Conservation (phyloP, 2,888 invertebrate species). For the Cistogaster globosa region DNA sequence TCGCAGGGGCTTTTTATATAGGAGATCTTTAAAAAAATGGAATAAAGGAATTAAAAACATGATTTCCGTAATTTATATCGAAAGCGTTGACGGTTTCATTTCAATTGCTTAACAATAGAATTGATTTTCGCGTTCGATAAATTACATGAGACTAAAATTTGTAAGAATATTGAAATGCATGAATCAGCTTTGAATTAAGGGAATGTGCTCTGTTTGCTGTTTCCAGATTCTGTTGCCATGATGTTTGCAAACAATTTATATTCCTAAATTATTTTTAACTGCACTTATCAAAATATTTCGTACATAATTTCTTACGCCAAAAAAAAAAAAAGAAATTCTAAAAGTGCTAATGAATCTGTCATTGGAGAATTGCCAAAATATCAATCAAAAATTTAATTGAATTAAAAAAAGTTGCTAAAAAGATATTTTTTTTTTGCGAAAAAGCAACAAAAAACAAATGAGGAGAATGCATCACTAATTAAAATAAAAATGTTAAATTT, state of each 20-base stretch:
- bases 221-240: neutral
- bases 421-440: conserved; percentile 22
- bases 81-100: too few species aligned
- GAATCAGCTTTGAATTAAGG: too few species aligned
- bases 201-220: neutral
- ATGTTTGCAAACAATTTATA: neutral
- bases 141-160: too few species aligned
- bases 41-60: too few species aligned
- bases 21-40: too few species aligned
- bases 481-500: conserved; percentile 64
- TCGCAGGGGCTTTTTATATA: too few species aligned
- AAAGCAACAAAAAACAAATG: neutral
- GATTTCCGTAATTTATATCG: too few species aligned
- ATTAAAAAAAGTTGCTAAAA: conserved; percentile 49
- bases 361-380: conserved; percentile 59
- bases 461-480: conserved; percentile 60
- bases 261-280: neutral
- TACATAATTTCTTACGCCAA: neutral
- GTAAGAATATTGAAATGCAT: too few species aligned
- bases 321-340: conserved; percentile 8
- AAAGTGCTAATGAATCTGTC: conserved; percentile 51
- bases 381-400: conserved; percentile 64
- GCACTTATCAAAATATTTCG: too few species aligned
- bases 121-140: too few species aligned
- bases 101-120: too few species aligned